Conservation (phyloP, 2,113 vertebrate genomes). For the Phoxinus phoxinus region DNA sequence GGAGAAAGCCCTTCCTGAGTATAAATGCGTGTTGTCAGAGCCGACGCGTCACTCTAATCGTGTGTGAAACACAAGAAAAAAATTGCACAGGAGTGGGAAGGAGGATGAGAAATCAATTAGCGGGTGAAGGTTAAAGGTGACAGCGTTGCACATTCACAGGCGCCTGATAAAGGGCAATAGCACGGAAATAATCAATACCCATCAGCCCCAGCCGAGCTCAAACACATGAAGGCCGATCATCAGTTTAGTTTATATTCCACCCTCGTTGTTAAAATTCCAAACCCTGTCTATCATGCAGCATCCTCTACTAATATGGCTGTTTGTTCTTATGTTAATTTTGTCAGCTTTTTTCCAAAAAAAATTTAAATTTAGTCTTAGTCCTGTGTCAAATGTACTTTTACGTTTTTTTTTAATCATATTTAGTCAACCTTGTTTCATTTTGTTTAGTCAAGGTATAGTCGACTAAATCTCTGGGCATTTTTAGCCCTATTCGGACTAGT, state of each 20-base stretch:
- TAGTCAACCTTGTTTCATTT: too few species aligned
- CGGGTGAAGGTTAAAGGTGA: slow-evolving; percentile 66
- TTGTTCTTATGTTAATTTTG: background rate
- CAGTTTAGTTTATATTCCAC: slow-evolving; percentile 45
- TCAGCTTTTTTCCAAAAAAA: too few species aligned
- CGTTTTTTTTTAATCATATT: too few species aligned
- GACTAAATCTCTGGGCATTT: too few species aligned
- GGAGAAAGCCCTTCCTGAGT: slow-evolving; percentile 31
- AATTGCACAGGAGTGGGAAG: slow-evolving; percentile 63
- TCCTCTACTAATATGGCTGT: slow-evolving; percentile 3
- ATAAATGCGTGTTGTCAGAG: slow-evolving; percentile 27
- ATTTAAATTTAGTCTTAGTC: too few species aligned
- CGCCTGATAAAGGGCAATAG: slow-evolving; percentile 73
- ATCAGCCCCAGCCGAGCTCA: slow-evolving; percentile 45
- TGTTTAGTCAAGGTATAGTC: too few species aligned
- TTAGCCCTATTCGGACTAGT: too few species aligned
- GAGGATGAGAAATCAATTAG: slow-evolving; percentile 78
- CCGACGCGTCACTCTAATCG: slow-evolving; percentile 50
- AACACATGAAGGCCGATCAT: slow-evolving; percentile 42
- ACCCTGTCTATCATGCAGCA: background rate
- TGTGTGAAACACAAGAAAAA: slow-evolving; percentile 57
- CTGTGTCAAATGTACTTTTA: too few species aligned
- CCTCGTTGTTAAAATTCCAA: slow-evolving; percentile 36
- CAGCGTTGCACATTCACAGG: slow-evolving; percentile 66
- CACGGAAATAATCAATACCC: slow-evolving; percentile 50